These are phyloP conservation scores for Synanceia verrucosa DNA, from an alignment of 2,797 vertebrate genomes.

Conservation along the genomic window DNA sequence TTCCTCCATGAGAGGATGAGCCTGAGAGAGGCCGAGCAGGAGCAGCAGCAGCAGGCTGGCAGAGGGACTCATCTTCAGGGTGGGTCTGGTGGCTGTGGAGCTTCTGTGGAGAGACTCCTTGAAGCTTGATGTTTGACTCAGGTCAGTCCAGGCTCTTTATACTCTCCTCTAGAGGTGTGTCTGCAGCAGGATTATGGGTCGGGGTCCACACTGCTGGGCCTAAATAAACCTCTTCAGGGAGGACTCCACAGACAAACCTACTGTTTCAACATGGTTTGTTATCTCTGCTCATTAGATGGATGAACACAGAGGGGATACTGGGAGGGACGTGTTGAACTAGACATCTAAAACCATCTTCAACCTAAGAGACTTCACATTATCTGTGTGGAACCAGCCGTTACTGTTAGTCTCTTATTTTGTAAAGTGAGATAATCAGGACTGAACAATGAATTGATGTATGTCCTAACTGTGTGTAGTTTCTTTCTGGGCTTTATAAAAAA, in stretches of 20 bases:
- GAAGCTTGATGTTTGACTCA: conserved; percentile 35
- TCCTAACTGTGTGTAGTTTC: neutral
- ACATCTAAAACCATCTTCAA: neutral
- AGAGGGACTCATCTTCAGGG: conserved; percentile 51
- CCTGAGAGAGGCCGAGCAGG: conserved; percentile 54
- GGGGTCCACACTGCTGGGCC: conserved; percentile 29
- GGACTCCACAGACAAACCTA: conserved; percentile 24
- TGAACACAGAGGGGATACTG: neutral
- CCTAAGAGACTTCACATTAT: neutral
- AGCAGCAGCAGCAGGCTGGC: conserved; percentile 56
- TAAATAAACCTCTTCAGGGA: conserved; percentile 39
- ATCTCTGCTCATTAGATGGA: neutral
- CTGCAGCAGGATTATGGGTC: conserved; percentile 44
- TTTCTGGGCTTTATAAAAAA: too few species aligned
- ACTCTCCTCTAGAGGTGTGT: conserved; percentile 57
- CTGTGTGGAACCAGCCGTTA: neutral
- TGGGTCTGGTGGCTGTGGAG: conserved; percentile 27
- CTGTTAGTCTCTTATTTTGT: neutral
- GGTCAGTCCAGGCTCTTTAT: conserved; percentile 57
- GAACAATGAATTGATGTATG: neutral
- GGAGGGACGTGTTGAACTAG: neutral
- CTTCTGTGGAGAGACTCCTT: conserved; percentile 41
- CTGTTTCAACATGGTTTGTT: conserved; percentile 21
- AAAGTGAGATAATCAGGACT: neutral
- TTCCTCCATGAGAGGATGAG: conserved; percentile 23